Percentiles rank a stretch among this genome's conserved stretches.
phyloP scores from a whole-genome alignment of 1,140 invertebrate genomes.

The Sweltsa coloradensis region DNA sequence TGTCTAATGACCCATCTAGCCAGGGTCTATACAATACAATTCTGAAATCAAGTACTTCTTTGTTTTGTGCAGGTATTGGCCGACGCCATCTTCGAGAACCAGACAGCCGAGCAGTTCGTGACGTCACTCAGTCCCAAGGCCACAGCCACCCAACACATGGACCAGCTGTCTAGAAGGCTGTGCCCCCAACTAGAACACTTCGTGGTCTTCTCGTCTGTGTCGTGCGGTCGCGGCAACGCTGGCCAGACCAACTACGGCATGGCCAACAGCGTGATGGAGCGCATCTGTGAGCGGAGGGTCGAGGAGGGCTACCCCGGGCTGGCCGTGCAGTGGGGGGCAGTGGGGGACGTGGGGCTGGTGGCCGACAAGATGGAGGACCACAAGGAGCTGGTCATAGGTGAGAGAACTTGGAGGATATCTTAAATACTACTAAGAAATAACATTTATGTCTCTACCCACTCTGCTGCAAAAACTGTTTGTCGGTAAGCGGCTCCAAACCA shows the following conservation, averaged over 20 bases:
- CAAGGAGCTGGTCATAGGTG: slow-evolving; percentile 50
- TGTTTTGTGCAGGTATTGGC: slow-evolving; percentile 35
- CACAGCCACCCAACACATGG: slow-evolving; percentile 37
- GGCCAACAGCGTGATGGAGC: slow-evolving; percentile 20
- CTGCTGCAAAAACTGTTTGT: too few species aligned
- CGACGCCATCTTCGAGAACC: slow-evolving; percentile 46
- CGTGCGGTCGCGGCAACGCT: slow-evolving; percentile 18
- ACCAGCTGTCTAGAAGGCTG: slow-evolving; percentile 34
- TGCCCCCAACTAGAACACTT: slow-evolving; percentile 27
- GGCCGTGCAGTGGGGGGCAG: slow-evolving; percentile 32
- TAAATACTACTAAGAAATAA: too few species aligned
- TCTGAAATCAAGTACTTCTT: too few species aligned
- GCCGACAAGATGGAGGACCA: slow-evolving; percentile 71
- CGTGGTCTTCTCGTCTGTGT: slow-evolving; percentile 20
- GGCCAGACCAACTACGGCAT: slow-evolving; percentile 21
- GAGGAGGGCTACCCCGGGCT: slow-evolving; percentile 14
- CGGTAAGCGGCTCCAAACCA: too few species aligned
- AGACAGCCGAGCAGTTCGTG: slow-evolving; percentile 31
- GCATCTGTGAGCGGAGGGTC: slow-evolving; percentile 17
- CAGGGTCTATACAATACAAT: too few species aligned
- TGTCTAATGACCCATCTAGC: too few species aligned
- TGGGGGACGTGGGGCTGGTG: slow-evolving; percentile 58
- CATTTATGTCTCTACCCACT: too few species aligned
- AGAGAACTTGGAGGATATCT: too few species aligned
- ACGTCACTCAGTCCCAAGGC: slow-evolving; percentile 42